phyloP scores from a whole-genome alignment of 1,140 invertebrate genomes.

The Tetranychus urticae region DNA sequence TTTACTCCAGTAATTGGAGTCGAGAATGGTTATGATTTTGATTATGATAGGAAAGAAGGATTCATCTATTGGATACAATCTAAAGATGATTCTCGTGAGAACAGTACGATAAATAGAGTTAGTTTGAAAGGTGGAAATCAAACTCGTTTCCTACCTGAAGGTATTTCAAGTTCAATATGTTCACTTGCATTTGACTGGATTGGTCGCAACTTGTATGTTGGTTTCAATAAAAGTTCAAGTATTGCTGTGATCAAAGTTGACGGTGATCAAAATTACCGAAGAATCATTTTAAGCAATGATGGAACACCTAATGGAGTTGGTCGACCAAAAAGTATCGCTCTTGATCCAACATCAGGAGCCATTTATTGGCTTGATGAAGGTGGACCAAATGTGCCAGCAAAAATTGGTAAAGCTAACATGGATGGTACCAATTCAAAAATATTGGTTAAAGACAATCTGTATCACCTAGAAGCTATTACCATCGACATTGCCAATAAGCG shows the following conservation, averaged over 20 bases:
- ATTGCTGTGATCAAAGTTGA: slow-evolving; percentile 75
- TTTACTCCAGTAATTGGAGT: slow-evolving; percentile 72
- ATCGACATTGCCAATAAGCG: slow-evolving; percentile 59
- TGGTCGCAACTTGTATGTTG: slow-evolving; percentile 77
- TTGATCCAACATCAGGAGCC: slow-evolving; percentile 74
- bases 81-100: slow-evolving; percentile 23
- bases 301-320: slow-evolving; percentile 63
- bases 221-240: slow-evolving; percentile 67
- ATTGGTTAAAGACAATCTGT: slow-evolving; percentile 30
- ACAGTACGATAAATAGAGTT: slow-evolving; percentile 22
- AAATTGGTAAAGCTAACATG: slow-evolving; percentile 80
- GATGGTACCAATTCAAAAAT: slow-evolving; percentile 51
- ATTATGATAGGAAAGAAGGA: slow-evolving; percentile 63
- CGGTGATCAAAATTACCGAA: slow-evolving; percentile 44
- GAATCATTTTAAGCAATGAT: slow-evolving; percentile 68
- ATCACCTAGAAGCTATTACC: slow-evolving; percentile 52
- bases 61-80: slow-evolving; percentile 62
- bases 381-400: slow-evolving; percentile 60
- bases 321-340: slow-evolving; percentile 55
- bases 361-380: slow-evolving; percentile 92
- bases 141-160: slow-evolving; percentile 46
- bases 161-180: slow-evolving; percentile 68
- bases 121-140: slow-evolving; percentile 64
- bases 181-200: slow-evolving; percentile 88
- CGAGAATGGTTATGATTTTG: slow-evolving; percentile 61